Evolutionary conservation across 2,113 vertebrate genomes (phyloP).

Genomic region (Prietella phreatophila): DNA sequence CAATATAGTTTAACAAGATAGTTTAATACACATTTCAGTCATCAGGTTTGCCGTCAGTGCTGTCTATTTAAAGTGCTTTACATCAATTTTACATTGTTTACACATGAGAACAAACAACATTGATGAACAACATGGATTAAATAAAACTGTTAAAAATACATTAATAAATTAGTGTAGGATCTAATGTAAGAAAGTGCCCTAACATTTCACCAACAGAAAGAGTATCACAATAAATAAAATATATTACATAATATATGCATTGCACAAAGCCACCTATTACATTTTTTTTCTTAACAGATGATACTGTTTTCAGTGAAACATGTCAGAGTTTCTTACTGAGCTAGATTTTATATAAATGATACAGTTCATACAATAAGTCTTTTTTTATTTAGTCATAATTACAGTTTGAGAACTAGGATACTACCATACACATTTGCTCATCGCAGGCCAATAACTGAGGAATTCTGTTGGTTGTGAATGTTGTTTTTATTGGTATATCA

Average conservation of each 20-base stretch:
- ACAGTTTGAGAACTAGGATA: slow-evolving; percentile 55
- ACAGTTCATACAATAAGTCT: slow-evolving; percentile 59
- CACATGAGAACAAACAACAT: slow-evolving; percentile 60
- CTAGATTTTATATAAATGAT: slow-evolving; percentile 65
- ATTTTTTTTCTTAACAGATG: slow-evolving; percentile 70
- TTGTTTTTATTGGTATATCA: slow-evolving; percentile 25
- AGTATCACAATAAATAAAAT: slow-evolving; percentile 68
- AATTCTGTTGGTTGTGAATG: slow-evolving; percentile 28
- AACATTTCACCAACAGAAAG: slow-evolving; percentile 72
- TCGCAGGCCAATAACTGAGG: slow-evolving; percentile 26
- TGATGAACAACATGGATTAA: slow-evolving; percentile 61
- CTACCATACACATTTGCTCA: slow-evolving; percentile 46
- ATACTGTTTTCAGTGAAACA: slow-evolving; percentile 64
- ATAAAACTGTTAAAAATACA: slow-evolving; percentile 63
- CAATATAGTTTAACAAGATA: slow-evolving; percentile 49
- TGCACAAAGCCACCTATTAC: slow-evolving; percentile 92
- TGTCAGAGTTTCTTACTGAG: slow-evolving; percentile 58
- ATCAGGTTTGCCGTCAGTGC: slow-evolving; percentile 56
- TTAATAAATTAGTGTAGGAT: slow-evolving; percentile 67
- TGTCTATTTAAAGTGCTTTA: slow-evolving; percentile 74
- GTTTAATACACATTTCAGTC: slow-evolving; percentile 60
- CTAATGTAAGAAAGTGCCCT: slow-evolving; percentile 62
- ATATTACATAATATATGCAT: slow-evolving; percentile 78
- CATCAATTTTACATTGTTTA: slow-evolving; percentile 62
- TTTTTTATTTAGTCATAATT: slow-evolving; percentile 56